Evolutionary conservation across 2,797 vertebrate species (phyloP).

Genomic region (Streptopelia turtur): DNA sequence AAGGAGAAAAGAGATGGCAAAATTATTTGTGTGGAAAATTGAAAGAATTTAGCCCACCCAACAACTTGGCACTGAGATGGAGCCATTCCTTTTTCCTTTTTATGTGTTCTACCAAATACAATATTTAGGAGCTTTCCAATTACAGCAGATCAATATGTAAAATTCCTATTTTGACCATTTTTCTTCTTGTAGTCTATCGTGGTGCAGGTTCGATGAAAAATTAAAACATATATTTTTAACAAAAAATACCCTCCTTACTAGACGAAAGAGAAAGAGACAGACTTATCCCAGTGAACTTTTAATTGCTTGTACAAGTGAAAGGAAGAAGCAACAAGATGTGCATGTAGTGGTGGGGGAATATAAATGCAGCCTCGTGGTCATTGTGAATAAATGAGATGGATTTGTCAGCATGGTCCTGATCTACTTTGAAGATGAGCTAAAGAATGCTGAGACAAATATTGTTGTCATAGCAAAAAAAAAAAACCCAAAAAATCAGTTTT

Average conservation of each 20-base stretch:
- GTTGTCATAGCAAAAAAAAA: background rate
- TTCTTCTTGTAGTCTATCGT: background rate
- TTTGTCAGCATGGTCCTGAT: background rate
- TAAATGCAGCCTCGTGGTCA: background rate
- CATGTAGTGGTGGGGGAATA: background rate
- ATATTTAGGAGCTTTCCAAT: background rate
- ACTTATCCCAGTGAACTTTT: background rate
- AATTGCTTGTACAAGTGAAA: background rate
- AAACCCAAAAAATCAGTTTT: background rate
- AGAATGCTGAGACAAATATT: background rate
- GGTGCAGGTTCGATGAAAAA: background rate
- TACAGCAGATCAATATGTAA: background rate
- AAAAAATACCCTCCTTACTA: background rate
- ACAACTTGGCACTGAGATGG: background rate
- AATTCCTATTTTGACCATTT: background rate
- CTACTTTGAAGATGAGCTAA: background rate
- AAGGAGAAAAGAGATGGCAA: background rate
- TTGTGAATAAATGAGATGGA: background rate
- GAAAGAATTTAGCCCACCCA: slow-evolving; percentile 8
- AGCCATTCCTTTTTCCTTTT: background rate
- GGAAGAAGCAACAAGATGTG: background rate
- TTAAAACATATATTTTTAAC: background rate
- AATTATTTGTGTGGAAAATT: background rate
- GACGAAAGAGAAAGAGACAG: background rate
- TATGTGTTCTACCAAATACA: background rate